A percentile compares a stretch with the other conserved stretches of the same genome.
phyloP scores from a whole-genome alignment of 2,797 vertebrate genomes.

The Sebastes ruberrimus region DNA sequence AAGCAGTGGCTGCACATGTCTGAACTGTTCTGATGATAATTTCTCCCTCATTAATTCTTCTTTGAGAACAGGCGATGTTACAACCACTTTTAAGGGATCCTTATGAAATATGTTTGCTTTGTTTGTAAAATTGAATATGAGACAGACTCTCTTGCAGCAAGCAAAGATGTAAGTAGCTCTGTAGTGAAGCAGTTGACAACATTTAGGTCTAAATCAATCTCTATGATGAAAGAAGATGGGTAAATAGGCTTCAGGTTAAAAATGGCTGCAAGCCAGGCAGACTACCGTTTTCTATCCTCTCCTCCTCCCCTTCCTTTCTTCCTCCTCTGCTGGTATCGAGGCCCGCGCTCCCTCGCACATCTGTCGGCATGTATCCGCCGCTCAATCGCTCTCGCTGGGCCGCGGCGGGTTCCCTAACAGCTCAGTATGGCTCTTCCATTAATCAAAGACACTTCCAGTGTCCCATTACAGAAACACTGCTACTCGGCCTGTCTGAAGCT shows the following conservation, averaged over 20 bases:
- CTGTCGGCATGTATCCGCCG: constrained; percentile 84
- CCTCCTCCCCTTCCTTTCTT: constrained; percentile 27
- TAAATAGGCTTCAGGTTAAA: constrained; percentile 48
- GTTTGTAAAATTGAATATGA: background rate
- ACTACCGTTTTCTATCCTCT: constrained; percentile 18
- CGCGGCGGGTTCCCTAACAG: constrained; percentile 85
- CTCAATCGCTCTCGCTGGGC: constrained; percentile 84
- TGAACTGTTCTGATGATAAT: constrained; percentile 16
- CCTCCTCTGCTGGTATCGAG: constrained; percentile 51
- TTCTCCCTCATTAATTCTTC: constrained; percentile 14
- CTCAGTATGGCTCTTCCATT: constrained; percentile 88
- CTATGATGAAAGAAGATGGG: constrained; percentile 25
- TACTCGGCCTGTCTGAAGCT: constrained; percentile 89
- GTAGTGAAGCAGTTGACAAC: constrained; percentile 26
- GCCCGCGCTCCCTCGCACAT: constrained; percentile 66
- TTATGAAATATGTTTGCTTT: background rate
- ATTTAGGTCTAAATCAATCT: constrained; percentile 44
- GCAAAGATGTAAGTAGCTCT: constrained; percentile 22
- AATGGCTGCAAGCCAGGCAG: constrained; percentile 32
- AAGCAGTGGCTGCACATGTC: background rate
- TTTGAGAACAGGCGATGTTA: background rate
- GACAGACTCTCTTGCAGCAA: background rate
- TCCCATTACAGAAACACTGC: constrained; percentile 95
- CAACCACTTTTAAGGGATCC: background rate
- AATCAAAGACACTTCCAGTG: constrained; percentile 97